These are phyloP conservation scores for Drosophila ezoana DNA, from an alignment of 2,888 invertebrate genomes.

Conservation along the genomic window DNA sequence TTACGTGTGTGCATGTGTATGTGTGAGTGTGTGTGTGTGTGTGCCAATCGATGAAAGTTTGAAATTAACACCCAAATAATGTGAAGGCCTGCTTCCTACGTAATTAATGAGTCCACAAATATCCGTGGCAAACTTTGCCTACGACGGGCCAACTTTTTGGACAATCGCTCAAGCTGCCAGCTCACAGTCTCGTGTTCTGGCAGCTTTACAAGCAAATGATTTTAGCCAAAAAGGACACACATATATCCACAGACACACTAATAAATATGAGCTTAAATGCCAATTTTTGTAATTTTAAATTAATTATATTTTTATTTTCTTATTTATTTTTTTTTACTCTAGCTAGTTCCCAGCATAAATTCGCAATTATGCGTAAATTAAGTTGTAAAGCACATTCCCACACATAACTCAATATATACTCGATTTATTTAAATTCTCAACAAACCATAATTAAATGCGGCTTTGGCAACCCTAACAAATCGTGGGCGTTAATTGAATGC, in stretches of 20 bases:
- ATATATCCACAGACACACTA: not conserved
- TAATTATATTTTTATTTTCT: not conserved
- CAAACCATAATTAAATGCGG: conserved; percentile 43
- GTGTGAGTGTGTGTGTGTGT: conserved; percentile 25
- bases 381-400: conserved; percentile 58
- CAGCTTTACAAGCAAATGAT: conserved; percentile 74
- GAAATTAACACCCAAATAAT: conserved; percentile 76
- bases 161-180: conserved; percentile 73
- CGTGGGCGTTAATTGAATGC: conserved; percentile 60
- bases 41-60: conserved; percentile 74
- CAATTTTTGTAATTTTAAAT: no score
- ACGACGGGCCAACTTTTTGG: conserved; percentile 53
- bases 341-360: conserved; percentile 48
- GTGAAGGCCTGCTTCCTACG: conserved; percentile 51
- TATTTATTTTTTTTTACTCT: not conserved
- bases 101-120: conserved; percentile 75
- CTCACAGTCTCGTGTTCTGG: conserved; percentile 46
- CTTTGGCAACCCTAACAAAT: conserved; percentile 68
- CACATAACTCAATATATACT: conserved; percentile 60
- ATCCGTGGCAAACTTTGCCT: conserved; percentile 59
- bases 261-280: not conserved
- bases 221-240: conserved; percentile 49
- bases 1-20: not conserved
- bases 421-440: conserved; percentile 66
- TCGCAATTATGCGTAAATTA: conserved; percentile 49